Conservation (phyloP, 2,888 invertebrate genomes). For the Notodonta ziczac region DNA sequence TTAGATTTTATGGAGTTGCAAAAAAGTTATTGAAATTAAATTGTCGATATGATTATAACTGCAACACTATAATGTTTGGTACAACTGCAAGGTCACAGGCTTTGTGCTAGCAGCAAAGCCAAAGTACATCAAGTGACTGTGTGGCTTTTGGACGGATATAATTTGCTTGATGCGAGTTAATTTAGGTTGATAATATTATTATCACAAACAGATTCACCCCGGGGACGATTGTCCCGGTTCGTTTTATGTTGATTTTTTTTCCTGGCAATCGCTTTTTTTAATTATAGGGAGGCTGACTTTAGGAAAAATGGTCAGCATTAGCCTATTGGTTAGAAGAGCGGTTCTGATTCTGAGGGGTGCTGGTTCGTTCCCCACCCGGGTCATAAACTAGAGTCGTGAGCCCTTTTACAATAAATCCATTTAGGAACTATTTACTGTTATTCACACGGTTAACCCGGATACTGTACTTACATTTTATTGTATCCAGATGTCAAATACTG, state of each 20-base stretch:
- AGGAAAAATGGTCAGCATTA: too few relatives aligned
- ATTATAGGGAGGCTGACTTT: not conserved
- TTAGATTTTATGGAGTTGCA: not conserved
- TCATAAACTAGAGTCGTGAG: too few relatives aligned
- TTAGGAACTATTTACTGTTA: too few relatives aligned
- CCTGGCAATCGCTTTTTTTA: not conserved
- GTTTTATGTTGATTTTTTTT: too few relatives aligned
- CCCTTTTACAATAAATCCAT: too few relatives aligned
- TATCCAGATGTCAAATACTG: too few relatives aligned
- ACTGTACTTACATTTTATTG: too few relatives aligned
- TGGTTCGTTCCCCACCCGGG: too few relatives aligned
- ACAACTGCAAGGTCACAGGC: conserved; percentile 56
- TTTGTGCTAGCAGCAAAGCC: conserved; percentile 38
- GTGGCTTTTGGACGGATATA: conserved; percentile 34
- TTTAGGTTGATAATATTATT: not conserved
- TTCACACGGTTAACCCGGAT: too few relatives aligned
- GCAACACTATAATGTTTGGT: conserved; percentile 39
- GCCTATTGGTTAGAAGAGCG: too few relatives aligned
- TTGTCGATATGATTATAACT: not conserved
- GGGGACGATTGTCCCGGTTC: not conserved
- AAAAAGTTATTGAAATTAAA: too few relatives aligned
- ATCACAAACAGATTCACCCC: not conserved
- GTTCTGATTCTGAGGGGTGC: too few relatives aligned
- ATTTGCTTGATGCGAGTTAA: conserved; percentile 25
- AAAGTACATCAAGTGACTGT: conserved; percentile 24